phyloP scores from a whole-genome alignment of 2,113 vertebrate genomes.

The Sceloporus tristichus region DNA sequence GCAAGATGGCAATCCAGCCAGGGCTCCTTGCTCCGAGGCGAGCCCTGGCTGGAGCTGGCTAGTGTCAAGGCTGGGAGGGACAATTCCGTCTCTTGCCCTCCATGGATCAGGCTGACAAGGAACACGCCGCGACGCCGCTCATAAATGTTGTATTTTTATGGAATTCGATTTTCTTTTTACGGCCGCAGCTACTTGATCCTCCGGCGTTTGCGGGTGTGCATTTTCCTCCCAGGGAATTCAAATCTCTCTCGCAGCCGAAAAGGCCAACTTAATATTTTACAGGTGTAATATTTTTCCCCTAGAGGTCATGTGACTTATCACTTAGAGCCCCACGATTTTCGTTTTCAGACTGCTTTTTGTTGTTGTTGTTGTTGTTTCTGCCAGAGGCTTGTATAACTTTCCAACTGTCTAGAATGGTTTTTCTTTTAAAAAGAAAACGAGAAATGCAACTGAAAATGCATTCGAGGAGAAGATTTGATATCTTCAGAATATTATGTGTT shows the following conservation, averaged over 20 bases:
- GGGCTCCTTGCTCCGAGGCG: background rate
- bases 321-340: background rate
- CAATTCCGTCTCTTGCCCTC: constrained; percentile 41
- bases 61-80: constrained; percentile 23
- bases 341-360: constrained; percentile 1
- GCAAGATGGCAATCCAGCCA: constrained; percentile 42
- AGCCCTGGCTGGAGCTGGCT: background rate
- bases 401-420: background rate
- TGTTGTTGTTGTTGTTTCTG: background rate
- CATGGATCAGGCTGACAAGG: constrained; percentile 49
- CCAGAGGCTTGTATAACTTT: background rate
- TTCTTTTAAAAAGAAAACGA: too few species aligned
- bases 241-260: background rate
- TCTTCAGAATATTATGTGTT: background rate
- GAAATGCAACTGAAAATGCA: background rate
- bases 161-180: constrained; percentile 37
- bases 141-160: constrained; percentile 59
- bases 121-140: constrained; percentile 48
- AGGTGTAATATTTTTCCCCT: constrained; percentile 18
- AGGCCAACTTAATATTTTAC: constrained; percentile 18
- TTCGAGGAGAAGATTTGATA: background rate
- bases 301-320: constrained; percentile 16
- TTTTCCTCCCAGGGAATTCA: background rate
- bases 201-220: background rate
- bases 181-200: constrained; percentile 44